Base-by-base conservation (phyloP, 2,888 invertebrate genomes). In the Microplitis deprimator region DNA sequence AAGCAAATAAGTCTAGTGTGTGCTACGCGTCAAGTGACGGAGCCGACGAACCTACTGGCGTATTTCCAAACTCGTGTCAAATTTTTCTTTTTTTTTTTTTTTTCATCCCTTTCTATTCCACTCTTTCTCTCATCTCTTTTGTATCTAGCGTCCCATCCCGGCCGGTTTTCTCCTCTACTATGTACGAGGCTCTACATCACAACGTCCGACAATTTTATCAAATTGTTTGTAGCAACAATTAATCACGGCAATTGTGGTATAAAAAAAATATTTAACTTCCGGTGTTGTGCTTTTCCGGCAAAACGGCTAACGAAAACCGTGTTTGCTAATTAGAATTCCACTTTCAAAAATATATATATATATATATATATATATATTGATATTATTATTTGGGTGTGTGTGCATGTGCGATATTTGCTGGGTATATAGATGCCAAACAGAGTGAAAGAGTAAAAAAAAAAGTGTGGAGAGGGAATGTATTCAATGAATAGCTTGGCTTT, bases 21-120 rank as follows among this genome's bases (percentile, higher is more conserved):
- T 50, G 50, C 50, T 13, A 10, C 84, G 83, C 83, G 85, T 85
- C 85, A 84, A 86, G 81, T 82, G 83, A 83, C 78, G 82, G 81
- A 84, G 82, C 82, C 82, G 82, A 81, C 79, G 60, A 76, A 79
- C 50, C 50, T 13, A 74, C 64, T 78, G 78, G 68, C 81, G 79
- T 77, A 78, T 8, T 38, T 77, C 77, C 77, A 77, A 77, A 73
- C 65, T 72, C 72, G 20, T 71, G 39, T 10, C 40, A 39, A 29
- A 59, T 10, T 29, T 29, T 73, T 71, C 41, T 68, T 29, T 38
- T 62, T 17, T 68, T 13, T 50, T 50, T 50, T 13, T 50, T 13
- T 50, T 50, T 13, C 50, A 8, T 50, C 13, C 10, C 50, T 50
- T 13, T 50, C 50, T 8, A 50, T 50, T 13, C 10, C 50, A 13